Evolutionary conservation across 2,888 invertebrate species (phyloP).

Genomic region (Tanypteryx hageni): DNA sequence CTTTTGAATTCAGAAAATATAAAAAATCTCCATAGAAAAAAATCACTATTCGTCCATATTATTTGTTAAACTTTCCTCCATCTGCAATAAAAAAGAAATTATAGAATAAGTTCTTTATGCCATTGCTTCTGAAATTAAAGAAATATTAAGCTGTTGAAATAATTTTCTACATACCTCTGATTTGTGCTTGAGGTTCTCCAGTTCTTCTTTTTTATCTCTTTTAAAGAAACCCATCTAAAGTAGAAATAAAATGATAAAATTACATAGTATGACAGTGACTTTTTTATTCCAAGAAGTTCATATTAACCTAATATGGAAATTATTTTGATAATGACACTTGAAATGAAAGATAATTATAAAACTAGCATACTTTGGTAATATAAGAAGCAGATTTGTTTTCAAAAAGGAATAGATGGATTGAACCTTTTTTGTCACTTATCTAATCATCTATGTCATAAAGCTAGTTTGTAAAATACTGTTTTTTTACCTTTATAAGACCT

Average conservation of each 20-base stretch:
- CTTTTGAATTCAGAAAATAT: too few species aligned
- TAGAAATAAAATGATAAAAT: slow-evolving; percentile 67
- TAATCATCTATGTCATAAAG: too few species aligned
- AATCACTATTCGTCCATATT: not conserved
- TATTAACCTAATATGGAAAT: not conserved
- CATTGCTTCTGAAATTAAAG: not conserved
- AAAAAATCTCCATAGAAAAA: not conserved
- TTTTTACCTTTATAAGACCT: slow-evolving; percentile 70
- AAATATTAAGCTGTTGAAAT: not conserved
- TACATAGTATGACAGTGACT: not conserved
- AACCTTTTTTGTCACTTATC: too few species aligned
- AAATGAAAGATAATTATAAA: not conserved
- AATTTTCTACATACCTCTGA: slow-evolving; percentile 17
- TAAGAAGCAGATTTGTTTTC: too few species aligned
- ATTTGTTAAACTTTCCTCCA: slow-evolving; percentile 7
- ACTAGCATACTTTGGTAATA: not conserved
- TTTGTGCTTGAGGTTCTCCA: slow-evolving; percentile 73
- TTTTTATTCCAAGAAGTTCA: not conserved
- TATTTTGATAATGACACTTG: not conserved
- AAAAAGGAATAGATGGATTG: too few species aligned
- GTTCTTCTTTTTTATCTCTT: slow-evolving; percentile 75
- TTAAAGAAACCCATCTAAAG: slow-evolving; percentile 76
- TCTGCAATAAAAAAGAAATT: not conserved
- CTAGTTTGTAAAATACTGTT: not conserved
- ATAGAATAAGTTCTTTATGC: not conserved